Evolutionary conservation across 53 echinoderm and acorn worm genomes (phyloP).

Genomic region (Echinarachnius parma): DNA sequence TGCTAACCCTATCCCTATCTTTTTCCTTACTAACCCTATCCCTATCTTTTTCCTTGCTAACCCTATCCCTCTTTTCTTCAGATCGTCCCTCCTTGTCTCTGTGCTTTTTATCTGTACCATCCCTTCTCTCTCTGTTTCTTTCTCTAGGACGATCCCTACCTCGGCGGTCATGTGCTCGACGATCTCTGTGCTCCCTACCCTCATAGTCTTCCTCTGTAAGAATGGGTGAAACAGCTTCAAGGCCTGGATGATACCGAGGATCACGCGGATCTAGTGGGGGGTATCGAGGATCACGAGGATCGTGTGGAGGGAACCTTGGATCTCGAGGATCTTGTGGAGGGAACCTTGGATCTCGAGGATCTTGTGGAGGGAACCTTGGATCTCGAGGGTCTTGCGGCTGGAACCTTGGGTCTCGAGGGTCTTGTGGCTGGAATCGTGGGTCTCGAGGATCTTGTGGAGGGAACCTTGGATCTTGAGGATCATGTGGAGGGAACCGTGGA

Average conservation of each 20-base stretch:
- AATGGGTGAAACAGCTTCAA: no score
- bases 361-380: constrained; percentile 13
- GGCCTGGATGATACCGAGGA: no score
- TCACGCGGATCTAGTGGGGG: constrained; percentile 30
- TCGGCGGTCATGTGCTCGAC: not conserved
- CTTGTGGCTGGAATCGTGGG: not conserved
- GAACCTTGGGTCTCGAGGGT: constrained; percentile 20
- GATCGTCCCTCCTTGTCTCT: constrained; percentile 22
- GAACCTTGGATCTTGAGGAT: not conserved
- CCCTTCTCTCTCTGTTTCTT: constrained; percentile 49
- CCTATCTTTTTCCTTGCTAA: no score
- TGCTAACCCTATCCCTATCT: constrained; percentile 32
- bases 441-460: not conserved
- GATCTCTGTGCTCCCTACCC: not conserved
- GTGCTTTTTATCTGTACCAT: constrained; percentile 30
- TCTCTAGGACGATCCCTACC: constrained; percentile 30
- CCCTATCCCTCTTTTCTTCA: constrained; percentile 18
- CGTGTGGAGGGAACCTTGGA: constrained; percentile 45
- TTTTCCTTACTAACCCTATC: constrained; percentile 46
- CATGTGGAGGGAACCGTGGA: constrained; percentile 6
- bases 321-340: constrained; percentile 18
- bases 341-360: constrained; percentile 17
- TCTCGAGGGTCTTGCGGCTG: constrained; percentile 15
- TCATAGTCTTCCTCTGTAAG: constrained; percentile 4
- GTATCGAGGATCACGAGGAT: constrained; percentile 40